Conservation (phyloP, 1,140 invertebrate genomes). For the roundworm (Caenorhabditis elegans) region WBcel235 BX284602.5:10122501-10123000, state of each 20-base stretch:
- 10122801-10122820: neutral
- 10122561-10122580: too few species aligned
- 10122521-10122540: too few species aligned
- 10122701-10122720: neutral
- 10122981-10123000: conserved; percentile 7
- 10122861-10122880: neutral
- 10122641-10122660: too few species aligned
- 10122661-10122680: too few species aligned
- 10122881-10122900: neutral
- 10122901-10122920: neutral
- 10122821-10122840: neutral
- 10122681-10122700: too few species aligned
- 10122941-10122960: neutral
- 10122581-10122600: too few species aligned
- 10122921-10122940: neutral
- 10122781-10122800: neutral
- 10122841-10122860: neutral
- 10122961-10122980: neutral
- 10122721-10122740: neutral
- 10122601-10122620: too few species aligned
- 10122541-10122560: too few species aligned
- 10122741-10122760: conserved; percentile 4
- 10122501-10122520: too few species aligned
- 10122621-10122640: too few species aligned
- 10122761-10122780: conserved; percentile 10